Evolutionary conservation across 1,140 invertebrate species (phyloP).

Genomic region (Leptinotarsa undecemlineata): DNA sequence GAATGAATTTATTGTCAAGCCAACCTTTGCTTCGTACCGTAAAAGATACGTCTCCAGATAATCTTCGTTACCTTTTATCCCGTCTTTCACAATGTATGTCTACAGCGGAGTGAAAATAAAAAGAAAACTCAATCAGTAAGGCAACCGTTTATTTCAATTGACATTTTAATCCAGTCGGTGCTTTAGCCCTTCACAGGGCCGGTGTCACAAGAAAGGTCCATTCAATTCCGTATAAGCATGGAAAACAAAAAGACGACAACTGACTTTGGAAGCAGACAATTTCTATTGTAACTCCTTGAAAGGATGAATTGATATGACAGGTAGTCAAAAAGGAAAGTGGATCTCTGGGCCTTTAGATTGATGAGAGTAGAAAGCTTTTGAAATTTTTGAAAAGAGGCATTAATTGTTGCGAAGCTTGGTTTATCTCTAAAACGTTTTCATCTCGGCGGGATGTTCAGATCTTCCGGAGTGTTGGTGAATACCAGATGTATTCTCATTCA

Average conservation of each 20-base stretch:
- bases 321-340: constrained; percentile 18
- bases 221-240: constrained; percentile 12
- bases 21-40: not conserved
- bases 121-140: constrained; percentile 9
- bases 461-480: too few species aligned
- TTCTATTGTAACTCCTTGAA: constrained; percentile 7
- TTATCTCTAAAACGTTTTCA: constrained; percentile 15
- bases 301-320: constrained; percentile 19
- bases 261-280: constrained; percentile 10
- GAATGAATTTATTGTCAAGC: too few species aligned
- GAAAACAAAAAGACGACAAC: constrained; percentile 19
- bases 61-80: not conserved
- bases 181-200: constrained; percentile 8
- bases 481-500: too few species aligned
- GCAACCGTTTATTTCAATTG: constrained; percentile 21
- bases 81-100: constrained; percentile 10
- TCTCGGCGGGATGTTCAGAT: not conserved
- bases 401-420: constrained; percentile 7
- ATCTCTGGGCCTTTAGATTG: constrained; percentile 13
- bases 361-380: constrained; percentile 15
- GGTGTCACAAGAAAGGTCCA: constrained; percentile 3
- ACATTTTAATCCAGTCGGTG: constrained; percentile 13
- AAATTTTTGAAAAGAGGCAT: constrained; percentile 16
- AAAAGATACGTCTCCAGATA: not conserved
- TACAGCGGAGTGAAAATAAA: not conserved